Base-by-base conservation (phyloP, 2,888 invertebrate genomes). In the Tubulanus polymorphus region DNA sequence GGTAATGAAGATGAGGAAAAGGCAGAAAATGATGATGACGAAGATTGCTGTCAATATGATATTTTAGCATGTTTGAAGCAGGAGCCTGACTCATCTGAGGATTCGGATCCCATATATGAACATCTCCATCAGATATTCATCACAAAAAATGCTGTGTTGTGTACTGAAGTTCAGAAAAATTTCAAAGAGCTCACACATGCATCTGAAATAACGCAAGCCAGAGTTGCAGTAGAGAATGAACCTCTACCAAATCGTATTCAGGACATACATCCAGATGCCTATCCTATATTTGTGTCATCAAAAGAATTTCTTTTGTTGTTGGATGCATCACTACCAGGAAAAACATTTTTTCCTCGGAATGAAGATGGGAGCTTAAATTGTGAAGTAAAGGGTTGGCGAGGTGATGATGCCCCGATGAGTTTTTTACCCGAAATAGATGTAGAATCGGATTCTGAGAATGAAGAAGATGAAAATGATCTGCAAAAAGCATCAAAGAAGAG, bases 141-240 rank as follows among this genome's bases (percentile, higher is more conserved):
- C 47, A 72, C 72, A 0, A 71, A 72, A 60, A 74, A 73, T 55
- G 63, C 66, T n/a, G 67, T 71, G 10, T 60, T 74, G 29, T 73
- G 72, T 54, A 68, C 57, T 41, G 73, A 73, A 53, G 69, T 74
- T 12, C 61, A 68, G 60, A 74, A 73, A 59, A 72, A 69, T 35
- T 73, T 74, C 51, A 54, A 59, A 6, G 70, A 70, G 54, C 60
- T 74, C 27, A 65, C 66, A 48, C 66, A 67, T 55, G 71, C 69
- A 2, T 61, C 60, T 47, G 62, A 66, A 15, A 26, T 64, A 0
- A 61, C 64, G 23, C 28, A 53, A 3, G 58, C 63, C 1, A 65
- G 64, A 53, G 55, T 62, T 1, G 54, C 54, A 2, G 51, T 54
- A n/a, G 62, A 65, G 28, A 41, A 46, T 20, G 10, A 1, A 20